Percentiles rank a stretch among this genome's conserved stretches.
phyloP scores from a whole-genome alignment of 2,113 vertebrate species.

The Gulo gulo region DNA sequence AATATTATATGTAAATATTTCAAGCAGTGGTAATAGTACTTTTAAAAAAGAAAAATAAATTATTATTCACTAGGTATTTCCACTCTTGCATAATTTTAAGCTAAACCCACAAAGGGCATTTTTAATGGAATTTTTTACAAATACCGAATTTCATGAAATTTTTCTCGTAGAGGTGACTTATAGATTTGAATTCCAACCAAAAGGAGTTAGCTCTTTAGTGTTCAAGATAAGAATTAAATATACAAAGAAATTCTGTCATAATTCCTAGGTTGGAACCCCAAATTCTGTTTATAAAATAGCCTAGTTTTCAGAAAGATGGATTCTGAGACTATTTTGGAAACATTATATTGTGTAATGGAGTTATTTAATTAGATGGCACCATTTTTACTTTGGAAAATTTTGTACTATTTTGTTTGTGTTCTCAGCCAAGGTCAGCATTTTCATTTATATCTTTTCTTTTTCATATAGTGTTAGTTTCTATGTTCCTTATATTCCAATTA shows the following conservation, averaged over 20 bases:
- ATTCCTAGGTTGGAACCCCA: constrained; percentile 62
- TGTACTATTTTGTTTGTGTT: constrained; percentile 58
- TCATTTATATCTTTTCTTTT: constrained; percentile 53
- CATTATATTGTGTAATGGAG: constrained; percentile 71
- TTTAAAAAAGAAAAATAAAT: background rate
- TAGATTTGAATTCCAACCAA: background rate
- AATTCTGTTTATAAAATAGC: constrained; percentile 58
- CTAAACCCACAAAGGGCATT: background rate
- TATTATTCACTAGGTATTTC: background rate
- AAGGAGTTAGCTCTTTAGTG: background rate
- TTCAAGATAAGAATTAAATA: constrained; percentile 2
- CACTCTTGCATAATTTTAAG: background rate
- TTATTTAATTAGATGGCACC: constrained; percentile 54
- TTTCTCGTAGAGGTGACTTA: background rate
- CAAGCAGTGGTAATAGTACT: background rate
- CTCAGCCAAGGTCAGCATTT: constrained; percentile 15
- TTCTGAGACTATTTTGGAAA: constrained; percentile 71
- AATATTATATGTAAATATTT: background rate
- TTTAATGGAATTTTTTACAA: background rate
- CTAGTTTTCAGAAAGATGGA: constrained; percentile 58
- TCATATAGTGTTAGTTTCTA: constrained; percentile 40
- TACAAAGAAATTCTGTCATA: constrained; percentile 33
- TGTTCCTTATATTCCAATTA: constrained; percentile 62
- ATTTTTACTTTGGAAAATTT: constrained; percentile 2
- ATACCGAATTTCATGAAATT: background rate